Base-by-base conservation (phyloP, 2,888 invertebrate genomes). In the Fragum sueziense region DNA sequence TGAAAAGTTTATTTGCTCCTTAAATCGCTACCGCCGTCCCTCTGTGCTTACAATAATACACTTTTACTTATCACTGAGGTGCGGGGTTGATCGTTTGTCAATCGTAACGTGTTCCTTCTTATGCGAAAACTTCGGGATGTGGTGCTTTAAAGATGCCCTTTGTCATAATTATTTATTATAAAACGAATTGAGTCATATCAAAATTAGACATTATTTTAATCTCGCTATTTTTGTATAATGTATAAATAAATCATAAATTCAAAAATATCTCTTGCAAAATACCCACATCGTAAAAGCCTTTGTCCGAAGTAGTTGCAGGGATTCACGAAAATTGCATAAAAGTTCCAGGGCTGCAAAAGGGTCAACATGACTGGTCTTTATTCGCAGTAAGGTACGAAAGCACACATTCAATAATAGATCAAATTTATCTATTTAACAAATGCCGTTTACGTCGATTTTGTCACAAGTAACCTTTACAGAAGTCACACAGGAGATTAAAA, bases 341-440 rank as follows among this genome's bases (percentile, higher is more conserved):
- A n/a, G n/a, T n/a, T n/a, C n/a, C n/a, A n/a, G n/a, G n/a, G n/a
- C n/a, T n/a, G n/a, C n/a, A n/a, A n/a, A n/a, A n/a, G n/a, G n/a
- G n/a, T n/a, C n/a, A 47, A n/a, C 7, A 47, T 25, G 65, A 17
- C 25, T 22, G 65, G 22, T 65, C 37, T 65, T 65, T 65, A 41
- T 41, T 33, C 65, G 65, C 37, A 17, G 41, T 25, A 11, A 41
- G 68, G 68, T 69, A 74, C 69, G 57, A 47, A 68, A 52, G 67
- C 59, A 75, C 73, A 62, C 75, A 74, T 70, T 78, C 78, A 72
- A 41, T 75, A 59, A 65, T 41, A 41, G 65, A 65, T 41, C 37
- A 57, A 76, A 79, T 74, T 82, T 82, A 82, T 82, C 82, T 79
- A 70, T 76, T 71, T 76, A 74, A 82, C 76, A 79, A 79, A 82